phyloP scores from a whole-genome alignment of 2,797 vertebrate genomes.

The Peromyscus aztecus region DNA sequence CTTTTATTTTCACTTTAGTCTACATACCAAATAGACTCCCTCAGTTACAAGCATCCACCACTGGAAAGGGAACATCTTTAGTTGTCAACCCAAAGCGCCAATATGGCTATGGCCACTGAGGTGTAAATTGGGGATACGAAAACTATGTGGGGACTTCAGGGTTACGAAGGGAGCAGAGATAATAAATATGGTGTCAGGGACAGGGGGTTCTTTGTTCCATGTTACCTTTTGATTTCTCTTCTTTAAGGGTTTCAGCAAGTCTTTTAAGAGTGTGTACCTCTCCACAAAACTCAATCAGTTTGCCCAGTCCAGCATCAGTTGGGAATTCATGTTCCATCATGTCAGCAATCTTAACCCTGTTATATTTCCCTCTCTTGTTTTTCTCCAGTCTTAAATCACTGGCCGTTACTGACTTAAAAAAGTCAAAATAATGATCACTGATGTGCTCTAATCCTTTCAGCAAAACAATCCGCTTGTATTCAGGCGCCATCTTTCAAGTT shows the following conservation, averaged over 20 bases:
- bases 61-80: not conserved
- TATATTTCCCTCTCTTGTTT: not conserved
- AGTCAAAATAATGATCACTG: not conserved
- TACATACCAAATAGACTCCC: not conserved
- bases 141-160: not conserved
- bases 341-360: conserved; percentile 23
- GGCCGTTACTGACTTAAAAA: conserved; percentile 20
- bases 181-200: not conserved
- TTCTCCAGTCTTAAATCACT: not conserved
- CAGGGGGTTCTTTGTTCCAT: not conserved
- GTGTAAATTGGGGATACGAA: not conserved
- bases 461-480: conserved; percentile 36
- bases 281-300: not conserved
- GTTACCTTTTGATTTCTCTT: conserved; percentile 37
- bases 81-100: not conserved
- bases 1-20: not conserved
- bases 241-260: not conserved
- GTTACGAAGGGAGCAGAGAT: not conserved
- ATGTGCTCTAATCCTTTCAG: not conserved
- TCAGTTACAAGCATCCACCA: not conserved
- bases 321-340: not conserved
- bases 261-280: not conserved
- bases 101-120: not conserved
- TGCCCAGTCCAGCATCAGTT: not conserved
- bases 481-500: conserved; percentile 2